These are phyloP conservation scores for Clarias fuscus DNA, from an alignment of 2,797 vertebrate genomes.

Conservation along the genomic window DNA sequence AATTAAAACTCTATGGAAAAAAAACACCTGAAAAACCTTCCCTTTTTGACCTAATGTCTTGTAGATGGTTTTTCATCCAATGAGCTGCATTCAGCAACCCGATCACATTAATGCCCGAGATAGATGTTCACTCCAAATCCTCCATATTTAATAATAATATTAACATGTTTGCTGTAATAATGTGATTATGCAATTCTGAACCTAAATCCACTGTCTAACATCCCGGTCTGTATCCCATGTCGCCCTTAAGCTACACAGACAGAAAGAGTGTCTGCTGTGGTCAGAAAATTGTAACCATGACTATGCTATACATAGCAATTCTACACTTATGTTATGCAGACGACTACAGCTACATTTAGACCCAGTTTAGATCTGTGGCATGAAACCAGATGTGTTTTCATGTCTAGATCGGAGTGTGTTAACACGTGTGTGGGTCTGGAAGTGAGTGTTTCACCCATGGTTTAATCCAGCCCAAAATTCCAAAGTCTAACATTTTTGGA, in stretches of 20 bases:
- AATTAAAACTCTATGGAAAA: not conserved
- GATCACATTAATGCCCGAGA: not conserved
- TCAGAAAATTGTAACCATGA: conserved; percentile 38
- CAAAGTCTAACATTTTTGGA: not conserved
- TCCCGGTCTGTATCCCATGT: conserved; percentile 30
- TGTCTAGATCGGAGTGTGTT: conserved; percentile 8
- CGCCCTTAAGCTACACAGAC: conserved; percentile 17
- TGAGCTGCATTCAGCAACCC: not conserved
- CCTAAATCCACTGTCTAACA: not conserved
- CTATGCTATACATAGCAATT: conserved; percentile 44
- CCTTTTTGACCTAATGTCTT: not conserved
- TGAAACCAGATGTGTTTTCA: conserved; percentile 21
- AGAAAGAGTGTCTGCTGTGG: conserved; percentile 28
- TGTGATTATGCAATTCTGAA: not conserved
- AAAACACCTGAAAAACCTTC: too few species aligned
- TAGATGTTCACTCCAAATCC: not conserved
- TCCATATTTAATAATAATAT: not conserved
- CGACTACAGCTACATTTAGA: conserved; percentile 43
- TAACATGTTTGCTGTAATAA: not conserved
- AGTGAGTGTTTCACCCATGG: not conserved
- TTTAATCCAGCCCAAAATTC: not conserved
- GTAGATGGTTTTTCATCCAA: not conserved
- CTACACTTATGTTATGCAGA: conserved; percentile 39
- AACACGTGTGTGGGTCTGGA: conserved; percentile 23
- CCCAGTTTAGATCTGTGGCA: conserved; percentile 18